Conservation (phyloP, 30 jellyfish, hydroid and myxozoan species). For the Hydra vulgaris region DNA sequence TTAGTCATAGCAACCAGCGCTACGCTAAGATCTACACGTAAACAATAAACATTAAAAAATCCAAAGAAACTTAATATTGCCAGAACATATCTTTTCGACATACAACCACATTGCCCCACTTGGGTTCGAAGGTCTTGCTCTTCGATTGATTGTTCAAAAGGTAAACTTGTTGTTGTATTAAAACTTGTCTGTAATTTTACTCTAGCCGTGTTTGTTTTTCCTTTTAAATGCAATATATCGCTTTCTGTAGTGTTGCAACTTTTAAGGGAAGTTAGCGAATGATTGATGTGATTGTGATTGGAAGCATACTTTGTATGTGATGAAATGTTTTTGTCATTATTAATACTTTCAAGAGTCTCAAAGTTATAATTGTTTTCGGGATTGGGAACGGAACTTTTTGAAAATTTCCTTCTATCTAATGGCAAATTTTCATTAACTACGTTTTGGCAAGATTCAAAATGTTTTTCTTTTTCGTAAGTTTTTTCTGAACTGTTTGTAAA, state of each 20-base stretch:
- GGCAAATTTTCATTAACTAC: background rate
- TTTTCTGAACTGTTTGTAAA: background rate
- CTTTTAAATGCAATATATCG: slow-evolving; percentile 7
- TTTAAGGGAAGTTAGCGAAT: background rate
- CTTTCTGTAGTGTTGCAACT: slow-evolving; percentile 6
- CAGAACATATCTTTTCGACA: slow-evolving; percentile 67
- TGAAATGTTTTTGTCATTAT: background rate
- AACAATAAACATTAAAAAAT: slow-evolving; percentile 76
- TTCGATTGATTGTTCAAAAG: slow-evolving; percentile 13
- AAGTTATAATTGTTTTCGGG: background rate
- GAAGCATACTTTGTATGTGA: background rate
- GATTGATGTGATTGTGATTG: background rate
- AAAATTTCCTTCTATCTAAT: background rate
- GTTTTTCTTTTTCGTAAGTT: background rate
- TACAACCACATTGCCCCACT: slow-evolving; percentile 43
- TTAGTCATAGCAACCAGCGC: slow-evolving; percentile 95
- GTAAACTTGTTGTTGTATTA: background rate
- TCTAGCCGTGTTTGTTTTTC: slow-evolving; percentile 15
- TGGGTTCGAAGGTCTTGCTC: slow-evolving; percentile 20
- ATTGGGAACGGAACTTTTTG: background rate
- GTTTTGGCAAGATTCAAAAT: background rate
- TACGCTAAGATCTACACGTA: slow-evolving; percentile 84
- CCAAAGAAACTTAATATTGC: slow-evolving; percentile 85
- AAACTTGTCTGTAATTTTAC: background rate
- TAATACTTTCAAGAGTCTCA: background rate